Evolutionary conservation across 2,113 vertebrate genomes (phyloP).

Genomic region (Cyanoliseus patagonus): DNA sequence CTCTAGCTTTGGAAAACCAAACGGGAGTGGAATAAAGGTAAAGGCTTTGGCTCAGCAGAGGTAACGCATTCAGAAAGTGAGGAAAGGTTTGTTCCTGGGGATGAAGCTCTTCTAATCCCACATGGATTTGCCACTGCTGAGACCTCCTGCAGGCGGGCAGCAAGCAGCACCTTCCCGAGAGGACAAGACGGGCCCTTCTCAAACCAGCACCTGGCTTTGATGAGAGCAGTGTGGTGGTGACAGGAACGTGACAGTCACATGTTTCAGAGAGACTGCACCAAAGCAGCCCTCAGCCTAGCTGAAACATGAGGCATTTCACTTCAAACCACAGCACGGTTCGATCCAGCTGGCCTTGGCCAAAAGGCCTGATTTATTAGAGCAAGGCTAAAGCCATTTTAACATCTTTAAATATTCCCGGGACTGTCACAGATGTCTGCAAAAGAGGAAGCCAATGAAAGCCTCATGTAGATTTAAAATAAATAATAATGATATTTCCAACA

Average conservation of each 20-base stretch:
- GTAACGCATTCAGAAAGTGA: background rate
- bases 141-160: background rate
- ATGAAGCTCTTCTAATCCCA: background rate
- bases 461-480: background rate
- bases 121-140: background rate
- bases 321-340: fast-evolving
- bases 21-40: background rate
- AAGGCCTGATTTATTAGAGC: background rate
- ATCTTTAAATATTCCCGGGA: background rate
- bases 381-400: too few species aligned
- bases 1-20: background rate
- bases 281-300: background rate
- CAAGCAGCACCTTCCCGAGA: background rate
- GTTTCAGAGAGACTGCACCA: background rate
- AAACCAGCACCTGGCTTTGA: background rate
- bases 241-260: background rate
- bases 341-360: background rate
- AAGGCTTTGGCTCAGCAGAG: background rate
- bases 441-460: background rate
- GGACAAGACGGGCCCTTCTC: background rate
- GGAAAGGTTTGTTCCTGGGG: background rate
- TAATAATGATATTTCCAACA: background rate
- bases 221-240: background rate
- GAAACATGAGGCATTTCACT: background rate
- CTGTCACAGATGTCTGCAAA: background rate